These are phyloP conservation scores for Brevimyrus niger DNA, from an alignment of 2,113 vertebrate genomes.

Conservation along the genomic window DNA sequence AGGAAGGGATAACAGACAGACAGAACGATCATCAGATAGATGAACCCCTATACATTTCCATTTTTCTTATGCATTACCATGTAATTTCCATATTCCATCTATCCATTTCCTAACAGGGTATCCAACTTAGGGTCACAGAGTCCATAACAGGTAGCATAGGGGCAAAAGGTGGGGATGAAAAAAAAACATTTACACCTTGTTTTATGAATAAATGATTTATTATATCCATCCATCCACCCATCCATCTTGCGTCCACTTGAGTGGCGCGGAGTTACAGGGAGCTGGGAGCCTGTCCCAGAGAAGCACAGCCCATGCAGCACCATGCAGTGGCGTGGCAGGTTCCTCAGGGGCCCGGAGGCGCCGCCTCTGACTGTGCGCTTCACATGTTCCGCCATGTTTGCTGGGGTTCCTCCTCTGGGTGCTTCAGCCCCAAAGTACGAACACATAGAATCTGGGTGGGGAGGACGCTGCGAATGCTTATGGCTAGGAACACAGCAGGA, in stretches of 20 bases:
- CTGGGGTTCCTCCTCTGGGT: background rate
- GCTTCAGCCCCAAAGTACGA: background rate
- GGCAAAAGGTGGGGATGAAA: background rate
- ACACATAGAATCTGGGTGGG: background rate
- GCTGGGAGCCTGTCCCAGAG: background rate
- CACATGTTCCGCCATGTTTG: background rate
- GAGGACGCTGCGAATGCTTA: background rate
- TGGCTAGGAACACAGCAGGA: background rate
- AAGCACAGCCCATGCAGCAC: background rate
- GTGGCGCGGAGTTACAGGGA: background rate
- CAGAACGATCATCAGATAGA: background rate
- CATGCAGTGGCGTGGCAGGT: background rate
- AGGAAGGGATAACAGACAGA: background rate
- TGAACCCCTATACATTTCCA: background rate
- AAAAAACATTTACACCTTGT: background rate
- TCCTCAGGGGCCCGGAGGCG: background rate
- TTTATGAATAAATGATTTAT: background rate
- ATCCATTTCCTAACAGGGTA: background rate
- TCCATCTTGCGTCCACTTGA: background rate
- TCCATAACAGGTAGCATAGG: background rate
- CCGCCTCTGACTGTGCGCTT: background rate
- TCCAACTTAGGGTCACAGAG: background rate
- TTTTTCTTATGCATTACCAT: background rate
- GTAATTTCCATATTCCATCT: background rate
- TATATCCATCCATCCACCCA: background rate